Evolutionary conservation across 2,113 vertebrate genomes (phyloP), one percentile per base, ranked within the genome.

Genomic region (Loxodonta africana): DNA sequence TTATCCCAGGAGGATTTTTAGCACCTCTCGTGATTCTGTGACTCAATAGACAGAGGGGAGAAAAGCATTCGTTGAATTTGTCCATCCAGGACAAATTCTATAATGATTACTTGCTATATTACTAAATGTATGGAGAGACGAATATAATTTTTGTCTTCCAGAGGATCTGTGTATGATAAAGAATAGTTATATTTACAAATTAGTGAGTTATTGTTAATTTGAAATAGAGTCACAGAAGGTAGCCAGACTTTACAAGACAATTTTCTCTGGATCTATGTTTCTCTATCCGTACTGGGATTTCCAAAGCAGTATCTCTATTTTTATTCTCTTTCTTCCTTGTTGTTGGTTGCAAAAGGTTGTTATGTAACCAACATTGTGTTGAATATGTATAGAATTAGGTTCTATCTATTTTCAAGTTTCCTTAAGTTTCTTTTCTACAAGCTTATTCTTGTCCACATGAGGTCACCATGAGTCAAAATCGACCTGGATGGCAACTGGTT

Each of bases 171-270:
- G 53, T 65, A 65, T 73, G 18, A 67, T 62, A 81, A 88, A 86
- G 11, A 8, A 46, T 11, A 18, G 71, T 83, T 80, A 30, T 4
- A 63, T 74, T 81, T 46, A 67, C 48, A 91, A 88, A 63, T 91
- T 44, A 88, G 44, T 87, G 53, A 91, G 76, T 30, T 91, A 44
- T 5, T n/a, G 26, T 74, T 94, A 53, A 80, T 80, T 73, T 41
- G 28, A 96, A 95, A 25, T 74, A 7, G 14, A 65, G n/a, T 65
- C 57, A 88, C 28, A 92, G 84, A 88, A 91, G 33, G 14, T 73
- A 81, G 53, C 46, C 62, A 18, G 12, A 48, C 63, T 76, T 94
- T 89, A 84, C 11, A 20, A 84, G 73, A 30, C 65, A 51, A 5
- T 84, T 44, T 48, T 85, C 85, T 78, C 21, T 78, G 65, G 25